Evolutionary conservation across 2,113 vertebrate genomes (phyloP).

Genomic region (Dryoscopus gambensis): DNA sequence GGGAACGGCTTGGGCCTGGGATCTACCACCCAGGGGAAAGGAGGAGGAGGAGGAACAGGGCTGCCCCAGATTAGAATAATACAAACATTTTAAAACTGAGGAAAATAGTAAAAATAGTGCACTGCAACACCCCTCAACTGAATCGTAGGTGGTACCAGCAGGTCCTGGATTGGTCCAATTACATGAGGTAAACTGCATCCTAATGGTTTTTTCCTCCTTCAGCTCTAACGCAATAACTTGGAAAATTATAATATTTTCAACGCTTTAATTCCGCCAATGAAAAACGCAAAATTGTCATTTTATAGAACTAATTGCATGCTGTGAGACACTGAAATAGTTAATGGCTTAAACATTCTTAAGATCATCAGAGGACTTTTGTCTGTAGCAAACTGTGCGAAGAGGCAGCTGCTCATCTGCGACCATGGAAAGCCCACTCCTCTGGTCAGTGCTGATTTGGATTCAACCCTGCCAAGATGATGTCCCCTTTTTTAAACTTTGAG

Average conservation of each 20-base stretch:
- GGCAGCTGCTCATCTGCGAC: not conserved
- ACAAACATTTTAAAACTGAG: no score
- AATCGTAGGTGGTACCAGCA: not conserved
- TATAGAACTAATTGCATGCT: not conserved
- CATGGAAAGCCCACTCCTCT: not conserved
- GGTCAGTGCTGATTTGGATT: not conserved
- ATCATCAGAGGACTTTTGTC: not conserved
- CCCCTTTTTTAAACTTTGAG: not conserved
- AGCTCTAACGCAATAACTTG: not conserved
- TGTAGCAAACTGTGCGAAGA: not conserved
- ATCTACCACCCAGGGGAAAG: no score
- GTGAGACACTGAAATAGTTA: not conserved
- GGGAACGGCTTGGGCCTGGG: no score
- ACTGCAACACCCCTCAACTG: no score
- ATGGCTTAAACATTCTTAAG: not conserved
- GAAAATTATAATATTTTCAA: not conserved
- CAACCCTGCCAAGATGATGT: not conserved
- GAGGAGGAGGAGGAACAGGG: no score
- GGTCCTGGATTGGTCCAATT: not conserved
- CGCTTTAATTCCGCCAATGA: not conserved
- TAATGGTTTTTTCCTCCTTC: not conserved
- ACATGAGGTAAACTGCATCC: not conserved
- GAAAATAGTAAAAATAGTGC: no score
- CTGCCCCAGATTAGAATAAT: no score
- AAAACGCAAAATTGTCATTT: not conserved